Percentiles rank a stretch among this genome's conserved stretches.
These are phyloP conservation scores for Spongilla lacustris DNA, from an alignment of 37 sponge, comb jelly and placozoan species.

Conservation along the genomic window DNA sequence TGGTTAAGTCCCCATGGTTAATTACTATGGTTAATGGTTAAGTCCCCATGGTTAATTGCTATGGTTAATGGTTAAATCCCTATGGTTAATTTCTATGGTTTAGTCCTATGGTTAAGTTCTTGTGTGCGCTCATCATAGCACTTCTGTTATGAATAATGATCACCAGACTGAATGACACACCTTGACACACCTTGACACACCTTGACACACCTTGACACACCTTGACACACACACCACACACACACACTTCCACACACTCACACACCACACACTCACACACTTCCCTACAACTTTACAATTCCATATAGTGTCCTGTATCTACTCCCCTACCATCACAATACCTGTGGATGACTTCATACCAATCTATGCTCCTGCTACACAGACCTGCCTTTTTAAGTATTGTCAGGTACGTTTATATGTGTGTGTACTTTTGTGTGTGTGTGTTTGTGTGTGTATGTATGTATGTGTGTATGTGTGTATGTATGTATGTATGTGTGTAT, in stretches of 20 bases:
- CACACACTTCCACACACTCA: background rate
- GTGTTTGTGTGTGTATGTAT: background rate
- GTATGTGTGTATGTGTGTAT: background rate
- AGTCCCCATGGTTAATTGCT: too few species aligned
- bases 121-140: too few species aligned
- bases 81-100: too few species aligned
- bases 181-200: background rate
- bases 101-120: too few species aligned
- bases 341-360: background rate
- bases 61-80: too few species aligned
- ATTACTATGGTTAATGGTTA: too few species aligned
- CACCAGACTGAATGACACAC: background rate
- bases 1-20: too few species aligned
- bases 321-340: too few species aligned
- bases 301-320: too few species aligned
- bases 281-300: conserved; percentile 25
- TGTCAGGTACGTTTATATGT: background rate
- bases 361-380: background rate
- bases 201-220: conserved; percentile 32
- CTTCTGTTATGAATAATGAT: background rate
- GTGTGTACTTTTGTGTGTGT: conserved; percentile 15
- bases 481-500: background rate
- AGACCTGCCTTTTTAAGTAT: background rate
- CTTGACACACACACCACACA: conserved; percentile 7
- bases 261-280: conserved; percentile 81